Evolutionary conservation across 2,113 vertebrate genomes (phyloP).

Genomic region (Puma concolor): DNA sequence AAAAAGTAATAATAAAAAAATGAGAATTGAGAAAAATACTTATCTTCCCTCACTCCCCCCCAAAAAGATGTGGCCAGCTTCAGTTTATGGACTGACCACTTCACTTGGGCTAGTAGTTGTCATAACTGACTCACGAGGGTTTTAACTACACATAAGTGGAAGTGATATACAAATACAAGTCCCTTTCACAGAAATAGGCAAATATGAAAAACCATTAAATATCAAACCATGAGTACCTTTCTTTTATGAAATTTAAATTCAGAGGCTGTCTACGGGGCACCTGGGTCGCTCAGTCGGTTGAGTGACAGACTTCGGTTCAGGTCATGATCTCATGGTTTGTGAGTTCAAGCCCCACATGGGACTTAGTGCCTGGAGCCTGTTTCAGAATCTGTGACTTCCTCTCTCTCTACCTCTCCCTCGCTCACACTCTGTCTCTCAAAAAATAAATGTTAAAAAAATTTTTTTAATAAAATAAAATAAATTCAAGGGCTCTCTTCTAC

Average conservation of each 20-base stretch:
- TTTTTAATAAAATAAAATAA: not conserved
- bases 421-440: too few relatives aligned
- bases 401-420: too few relatives aligned
- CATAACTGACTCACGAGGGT: not conserved
- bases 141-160: not conserved
- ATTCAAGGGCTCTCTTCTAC: slow-evolving; percentile 1
- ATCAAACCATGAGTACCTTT: not conserved
- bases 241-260: slow-evolving; percentile 60
- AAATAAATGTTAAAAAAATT: too few relatives aligned
- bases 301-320: too few relatives aligned
- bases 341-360: too few relatives aligned
- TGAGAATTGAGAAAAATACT: too few relatives aligned
- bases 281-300: too few relatives aligned
- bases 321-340: too few relatives aligned
- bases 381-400: too few relatives aligned
- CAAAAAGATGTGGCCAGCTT: not conserved
- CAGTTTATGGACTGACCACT: not conserved
- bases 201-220: slow-evolving; percentile 24
- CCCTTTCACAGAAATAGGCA: not conserved
- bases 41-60: too few relatives aligned
- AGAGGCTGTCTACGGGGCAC: not conserved
- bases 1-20: too few relatives aligned
- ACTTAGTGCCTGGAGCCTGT: too few relatives aligned
- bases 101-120: not conserved
- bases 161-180: not conserved